Evolutionary conservation across 1,140 invertebrate genomes (phyloP).

Genomic region (Panagrolaimus sp.): DNA sequence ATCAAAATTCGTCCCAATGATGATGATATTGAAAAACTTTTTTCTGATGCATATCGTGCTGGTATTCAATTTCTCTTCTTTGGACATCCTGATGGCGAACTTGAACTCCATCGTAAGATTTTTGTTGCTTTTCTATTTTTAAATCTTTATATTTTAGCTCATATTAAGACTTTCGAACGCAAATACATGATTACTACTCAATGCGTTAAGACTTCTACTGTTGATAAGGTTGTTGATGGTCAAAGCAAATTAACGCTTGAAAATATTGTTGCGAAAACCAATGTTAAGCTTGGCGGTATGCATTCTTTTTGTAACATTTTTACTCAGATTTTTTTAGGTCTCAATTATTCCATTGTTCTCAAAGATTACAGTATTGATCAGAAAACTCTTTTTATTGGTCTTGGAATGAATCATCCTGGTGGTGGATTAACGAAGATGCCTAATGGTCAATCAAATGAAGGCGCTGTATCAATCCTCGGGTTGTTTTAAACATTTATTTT

Average conservation of each 20-base stretch:
- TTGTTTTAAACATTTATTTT: background rate
- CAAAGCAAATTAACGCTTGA: constrained; percentile 1
- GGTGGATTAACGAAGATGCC: background rate
- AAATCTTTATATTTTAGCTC: too few species aligned
- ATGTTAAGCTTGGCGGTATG: constrained; percentile 11
- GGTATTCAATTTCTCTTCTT: background rate
- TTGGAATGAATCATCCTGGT: constrained; percentile 16
- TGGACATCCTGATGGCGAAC: background rate
- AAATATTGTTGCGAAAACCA: constrained; percentile 1
- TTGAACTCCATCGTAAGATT: background rate
- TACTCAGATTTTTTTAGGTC: background rate
- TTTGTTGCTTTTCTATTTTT: too few species aligned
- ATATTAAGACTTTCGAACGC: background rate
- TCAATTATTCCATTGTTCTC: background rate
- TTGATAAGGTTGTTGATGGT: background rate
- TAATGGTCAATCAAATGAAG: background rate
- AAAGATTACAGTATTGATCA: background rate
- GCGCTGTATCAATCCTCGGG: background rate
- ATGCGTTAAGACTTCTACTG: background rate
- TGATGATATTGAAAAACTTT: background rate
- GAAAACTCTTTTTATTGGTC: constrained; percentile 1
- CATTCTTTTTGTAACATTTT: too few species aligned
- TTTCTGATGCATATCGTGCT: background rate
- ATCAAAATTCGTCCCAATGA: background rate
- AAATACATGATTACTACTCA: background rate